Evolutionary conservation across 2,113 vertebrate species (phyloP), one percentile per base, ranked within the genome.

Genomic region (Grammomys dolichurus): DNA sequence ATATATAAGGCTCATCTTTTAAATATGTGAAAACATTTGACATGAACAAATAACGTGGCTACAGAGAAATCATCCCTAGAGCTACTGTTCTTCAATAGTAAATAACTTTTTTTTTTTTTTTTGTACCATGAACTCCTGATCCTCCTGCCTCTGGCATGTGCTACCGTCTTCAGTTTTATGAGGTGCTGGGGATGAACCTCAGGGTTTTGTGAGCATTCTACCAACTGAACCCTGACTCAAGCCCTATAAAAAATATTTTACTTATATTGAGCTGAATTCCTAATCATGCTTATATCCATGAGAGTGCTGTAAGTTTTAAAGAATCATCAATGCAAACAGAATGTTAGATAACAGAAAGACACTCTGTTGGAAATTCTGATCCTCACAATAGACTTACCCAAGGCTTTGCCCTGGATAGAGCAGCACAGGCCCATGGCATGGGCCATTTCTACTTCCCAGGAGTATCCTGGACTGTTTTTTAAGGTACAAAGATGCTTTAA

Each of bases 311-410:
- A 82, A 98, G 98, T 87, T 97, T 98, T n/a, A 97, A 98, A 86
- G 97, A 98, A 95, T 98, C 96, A 98, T 91, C 97, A 95, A 3
- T 98, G 98, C 97, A 98, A 98, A 97, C 98, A 97, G 92, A 98
- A 96, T 98, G 98, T 81, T 92, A 98, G 98, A 97, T 98, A 97
- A 97, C 98, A 51, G 98, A 97, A 60, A 98, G 97, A 51, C 98
- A 88, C 97, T 97, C 51, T 96, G 97, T 98, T 95, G 98, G 97
- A 98, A 97, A 97, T 98, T 98, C 97, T 98, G 97, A 98, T 98
- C 95, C 98, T 99, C 46, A 97, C 98, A 97, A 98, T 97, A 82
- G 98, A 98, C 67, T 98, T 97, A 43, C 98, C 98, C 87, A 98
- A 98, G 96, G 98, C 98, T 98, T 98, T 96, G 98, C 97, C 6